A percentile compares a stretch with the other conserved stretches of the same genome.
phyloP scores from a whole-genome alignment of 2,113 vertebrate species.

The Leuciscus idus region DNA sequence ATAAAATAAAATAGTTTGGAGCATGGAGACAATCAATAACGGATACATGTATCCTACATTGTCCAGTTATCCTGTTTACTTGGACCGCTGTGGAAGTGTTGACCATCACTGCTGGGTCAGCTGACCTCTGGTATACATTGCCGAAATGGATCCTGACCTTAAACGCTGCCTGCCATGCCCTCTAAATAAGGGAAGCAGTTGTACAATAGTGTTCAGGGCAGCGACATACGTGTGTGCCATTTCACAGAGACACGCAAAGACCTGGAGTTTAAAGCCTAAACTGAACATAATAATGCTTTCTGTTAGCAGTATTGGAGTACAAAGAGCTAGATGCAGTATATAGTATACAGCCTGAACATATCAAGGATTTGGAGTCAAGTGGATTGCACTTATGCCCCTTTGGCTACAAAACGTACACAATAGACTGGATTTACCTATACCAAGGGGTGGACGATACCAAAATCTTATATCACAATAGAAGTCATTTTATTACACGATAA shows the following conservation, averaged over 20 bases:
- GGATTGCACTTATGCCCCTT: not conserved
- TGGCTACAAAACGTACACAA: not conserved
- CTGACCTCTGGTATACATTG: not conserved
- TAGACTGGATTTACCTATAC: not conserved
- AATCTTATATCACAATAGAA: no score
- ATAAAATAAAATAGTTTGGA: not conserved
- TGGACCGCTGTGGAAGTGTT: not conserved
- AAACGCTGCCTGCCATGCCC: not conserved
- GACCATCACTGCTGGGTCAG: not conserved
- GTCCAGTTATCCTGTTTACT: not conserved
- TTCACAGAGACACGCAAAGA: not conserved
- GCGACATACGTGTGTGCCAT: not conserved
- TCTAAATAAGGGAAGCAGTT: slow-evolving; percentile 1
- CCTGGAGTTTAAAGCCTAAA: not conserved
- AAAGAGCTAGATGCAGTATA: not conserved
- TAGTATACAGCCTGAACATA: not conserved
- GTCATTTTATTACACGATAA: no score
- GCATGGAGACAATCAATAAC: not conserved
- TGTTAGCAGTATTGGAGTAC: not conserved
- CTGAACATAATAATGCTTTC: slow-evolving; percentile 20
- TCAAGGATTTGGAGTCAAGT: not conserved
- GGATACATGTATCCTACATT: not conserved
- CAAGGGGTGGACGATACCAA: no score
- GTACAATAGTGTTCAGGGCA: not conserved
- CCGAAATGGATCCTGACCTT: not conserved